Evolutionary conservation across 2,888 invertebrate genomes (phyloP), one percentile per base, ranked within the genome.

Genomic region (Phortica magna): DNA sequence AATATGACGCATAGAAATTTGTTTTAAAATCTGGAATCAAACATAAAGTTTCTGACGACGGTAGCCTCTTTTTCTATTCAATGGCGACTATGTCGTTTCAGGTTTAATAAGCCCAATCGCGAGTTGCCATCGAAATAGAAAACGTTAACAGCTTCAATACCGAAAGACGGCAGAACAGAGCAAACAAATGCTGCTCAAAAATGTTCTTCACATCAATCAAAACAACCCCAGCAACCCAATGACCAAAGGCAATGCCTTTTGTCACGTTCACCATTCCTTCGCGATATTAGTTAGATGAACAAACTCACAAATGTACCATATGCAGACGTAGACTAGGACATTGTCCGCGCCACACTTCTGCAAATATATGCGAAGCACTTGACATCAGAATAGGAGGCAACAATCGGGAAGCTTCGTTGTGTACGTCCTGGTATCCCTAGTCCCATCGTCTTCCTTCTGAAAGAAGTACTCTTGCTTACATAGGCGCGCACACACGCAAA

Each of bases 71-170:
- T 72, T 74, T 76, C 41, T 61, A 22, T 68, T 10, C 72, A 77
- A 73, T 80, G 82, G 79, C 82, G 80, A 78, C 77, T 74, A 80
- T 84, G 82, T 78, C 79, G 78, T 77, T 80, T 85, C 79, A 81
- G 83, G 84, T 87, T 87, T 83, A 89, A 79, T 81, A 84, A 83
- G 83, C 84, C 83, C 80, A 89, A 83, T 88, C 88, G 89, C 87
- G 89, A 84, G 84, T 82, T 88, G 82, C 81, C 85, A 89, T 84
- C 85, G 82, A 87, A 85, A 84, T 81, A 80, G 82, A 89, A 89
- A 80, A 80, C 78, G 77, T 78, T 73, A 82, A 14, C 76, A 78
- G 82, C 78, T 82, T 84, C 82, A 81, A 77, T 84, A 81, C 79
- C 78, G 79, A 81, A 80, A 83, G 83, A 83, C 82, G 79, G 80